Percentiles rank a stretch among this genome's conserved stretches.
These are phyloP conservation scores for Lycia hirtaria DNA, from an alignment of 2,888 invertebrate genomes.

Conservation along the genomic window DNA sequence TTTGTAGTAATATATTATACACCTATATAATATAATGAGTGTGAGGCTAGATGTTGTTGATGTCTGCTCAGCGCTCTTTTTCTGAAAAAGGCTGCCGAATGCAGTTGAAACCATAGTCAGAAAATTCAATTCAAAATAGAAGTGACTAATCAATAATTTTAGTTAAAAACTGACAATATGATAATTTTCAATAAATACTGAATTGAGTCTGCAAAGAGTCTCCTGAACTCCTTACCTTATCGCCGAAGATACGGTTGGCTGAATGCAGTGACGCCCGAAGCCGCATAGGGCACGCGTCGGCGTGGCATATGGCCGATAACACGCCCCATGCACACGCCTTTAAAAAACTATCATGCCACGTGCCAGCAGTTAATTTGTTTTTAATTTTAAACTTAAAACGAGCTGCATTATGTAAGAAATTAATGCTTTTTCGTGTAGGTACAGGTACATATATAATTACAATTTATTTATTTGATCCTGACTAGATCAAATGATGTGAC, in stretches of 20 bases:
- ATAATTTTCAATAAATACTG: no score
- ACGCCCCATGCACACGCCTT: conserved; percentile 45
- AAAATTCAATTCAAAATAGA: no score
- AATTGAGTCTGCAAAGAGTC: conserved; percentile 15
- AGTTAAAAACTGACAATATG: no score
- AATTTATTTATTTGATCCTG: conserved; percentile 22
- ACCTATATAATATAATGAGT: no score
- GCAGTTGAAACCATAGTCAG: no score
- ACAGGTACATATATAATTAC: not conserved
- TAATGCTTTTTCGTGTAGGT: no score
- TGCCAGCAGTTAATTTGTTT: conserved; percentile 60
- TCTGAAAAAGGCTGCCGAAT: no score
- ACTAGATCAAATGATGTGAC: conserved; percentile 56
- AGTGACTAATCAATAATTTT: no score
- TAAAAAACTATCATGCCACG: conserved; percentile 60
- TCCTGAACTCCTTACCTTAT: conserved; percentile 36
- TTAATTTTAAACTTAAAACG: conserved; percentile 40
- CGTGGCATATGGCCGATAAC: conserved; percentile 76
- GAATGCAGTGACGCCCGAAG: conserved; percentile 42
- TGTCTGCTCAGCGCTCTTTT: no score
- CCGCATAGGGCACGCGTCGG: conserved; percentile 66
- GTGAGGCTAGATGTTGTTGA: no score
- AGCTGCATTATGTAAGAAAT: not conserved
- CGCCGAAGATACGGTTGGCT: conserved; percentile 55
- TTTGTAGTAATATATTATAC: no score